These are phyloP conservation scores for Coelopa pilipes DNA, from an alignment of 2,888 invertebrate genomes.

Conservation along the genomic window DNA sequence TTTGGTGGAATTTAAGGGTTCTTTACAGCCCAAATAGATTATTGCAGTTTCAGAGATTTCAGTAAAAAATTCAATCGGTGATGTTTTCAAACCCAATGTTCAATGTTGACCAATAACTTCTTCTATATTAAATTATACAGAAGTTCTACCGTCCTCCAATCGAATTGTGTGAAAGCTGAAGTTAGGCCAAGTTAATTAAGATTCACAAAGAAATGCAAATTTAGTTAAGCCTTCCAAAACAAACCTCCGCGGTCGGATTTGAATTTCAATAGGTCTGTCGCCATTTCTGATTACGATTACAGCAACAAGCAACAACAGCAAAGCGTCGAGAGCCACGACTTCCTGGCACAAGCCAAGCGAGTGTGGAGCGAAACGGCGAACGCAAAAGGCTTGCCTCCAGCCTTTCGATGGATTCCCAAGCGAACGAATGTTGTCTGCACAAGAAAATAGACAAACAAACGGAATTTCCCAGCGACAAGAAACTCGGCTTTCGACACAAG, in stretches of 20 bases:
- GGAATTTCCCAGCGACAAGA: slow-evolving; percentile 21
- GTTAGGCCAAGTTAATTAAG: too few species aligned
- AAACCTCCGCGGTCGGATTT: neutral
- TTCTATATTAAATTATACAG: too few species aligned
- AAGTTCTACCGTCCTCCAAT: too few species aligned
- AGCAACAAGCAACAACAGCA: neutral
- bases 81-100: too few species aligned
- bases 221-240: neutral
- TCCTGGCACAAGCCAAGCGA: neutral
- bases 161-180: too few species aligned
- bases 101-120: too few species aligned
- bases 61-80: too few species aligned
- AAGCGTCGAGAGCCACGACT: neutral
- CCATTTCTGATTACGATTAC: slow-evolving; percentile 4
- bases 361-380: neutral
- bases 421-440: slow-evolving; percentile 8
- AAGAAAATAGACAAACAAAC: slow-evolving; percentile 4
- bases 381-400: neutral
- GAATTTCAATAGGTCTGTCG: neutral
- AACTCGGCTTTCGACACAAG: neutral
- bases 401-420: too few species aligned
- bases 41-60: too few species aligned
- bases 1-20: too few species aligned
- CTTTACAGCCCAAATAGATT: too few species aligned
- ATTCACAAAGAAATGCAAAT: neutral